Conservation (phyloP, 1,140 invertebrate species). For the Drosophila repleta region DNA sequence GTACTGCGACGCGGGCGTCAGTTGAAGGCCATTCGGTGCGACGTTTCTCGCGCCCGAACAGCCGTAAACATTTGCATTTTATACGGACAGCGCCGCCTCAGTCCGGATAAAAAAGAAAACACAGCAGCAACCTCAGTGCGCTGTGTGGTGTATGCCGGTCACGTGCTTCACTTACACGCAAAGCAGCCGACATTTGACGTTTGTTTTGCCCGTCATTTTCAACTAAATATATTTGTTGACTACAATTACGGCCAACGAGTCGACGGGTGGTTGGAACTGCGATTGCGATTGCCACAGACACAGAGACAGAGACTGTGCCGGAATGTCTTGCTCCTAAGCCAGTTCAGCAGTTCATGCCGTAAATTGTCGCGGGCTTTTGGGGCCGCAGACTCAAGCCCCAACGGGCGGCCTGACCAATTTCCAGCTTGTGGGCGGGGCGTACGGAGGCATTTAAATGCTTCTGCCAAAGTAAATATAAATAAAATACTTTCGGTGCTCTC, state of each 20-base stretch:
- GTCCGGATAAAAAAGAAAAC: background rate
- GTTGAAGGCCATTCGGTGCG: slow-evolving; percentile 52
- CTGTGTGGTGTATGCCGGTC: slow-evolving; percentile 28
- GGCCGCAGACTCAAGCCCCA: slow-evolving; percentile 19
- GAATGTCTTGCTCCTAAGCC: slow-evolving; percentile 48
- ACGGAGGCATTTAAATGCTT: slow-evolving; percentile 37
- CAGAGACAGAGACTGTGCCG: background rate
- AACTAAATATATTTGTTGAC: slow-evolving; percentile 27
- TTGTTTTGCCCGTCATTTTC: slow-evolving; percentile 33
- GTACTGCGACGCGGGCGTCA: slow-evolving; percentile 16
- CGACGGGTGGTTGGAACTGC: slow-evolving; percentile 13
- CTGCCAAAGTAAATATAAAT: slow-evolving; percentile 43
- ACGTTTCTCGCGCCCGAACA: slow-evolving; percentile 48
- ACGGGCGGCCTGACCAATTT: slow-evolving; percentile 16
- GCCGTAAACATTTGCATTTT: slow-evolving; percentile 71
- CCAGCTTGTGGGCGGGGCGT: background rate
- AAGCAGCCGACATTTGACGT: slow-evolving; percentile 16
- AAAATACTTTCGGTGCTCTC: slow-evolving; percentile 33
- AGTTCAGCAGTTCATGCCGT: slow-evolving; percentile 35
- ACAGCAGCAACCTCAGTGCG: slow-evolving; percentile 7
- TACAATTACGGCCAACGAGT: slow-evolving; percentile 30
- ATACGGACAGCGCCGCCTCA: background rate
- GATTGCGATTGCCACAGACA: background rate
- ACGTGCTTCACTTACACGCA: slow-evolving; percentile 34
- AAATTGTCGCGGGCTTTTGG: slow-evolving; percentile 50